Conservation (phyloP, 2,888 invertebrate species). For the Athrips mouffetella region DNA sequence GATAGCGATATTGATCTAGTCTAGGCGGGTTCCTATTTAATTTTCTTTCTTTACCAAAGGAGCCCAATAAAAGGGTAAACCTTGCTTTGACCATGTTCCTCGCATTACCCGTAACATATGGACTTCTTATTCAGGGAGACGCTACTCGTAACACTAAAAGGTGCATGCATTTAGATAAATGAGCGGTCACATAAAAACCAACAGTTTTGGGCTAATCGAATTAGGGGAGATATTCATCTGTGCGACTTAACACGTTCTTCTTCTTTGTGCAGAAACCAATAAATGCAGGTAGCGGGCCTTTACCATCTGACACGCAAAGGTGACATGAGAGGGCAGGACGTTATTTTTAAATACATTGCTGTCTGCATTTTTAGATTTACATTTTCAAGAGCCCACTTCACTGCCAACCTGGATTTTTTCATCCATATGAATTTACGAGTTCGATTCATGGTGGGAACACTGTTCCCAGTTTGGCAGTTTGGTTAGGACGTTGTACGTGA, state of each 20-base stretch:
- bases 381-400: not conserved
- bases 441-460: no score
- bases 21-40: no score
- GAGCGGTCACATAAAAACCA: conserved; percentile 72
- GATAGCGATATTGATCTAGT: no score
- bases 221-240: conserved; percentile 72
- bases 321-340: not conserved
- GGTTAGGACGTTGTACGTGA: no score
- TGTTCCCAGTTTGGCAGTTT: no score
- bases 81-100: no score
- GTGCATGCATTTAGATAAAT: conserved; percentile 48
- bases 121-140: not conserved
- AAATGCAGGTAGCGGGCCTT: conserved; percentile 69
- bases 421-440: no score
- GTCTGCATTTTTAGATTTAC: not conserved
- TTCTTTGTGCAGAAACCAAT: conserved; percentile 68
- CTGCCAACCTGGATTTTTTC: no score
- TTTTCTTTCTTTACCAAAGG: no score
- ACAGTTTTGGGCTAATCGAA: conserved; percentile 75
- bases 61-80: no score
- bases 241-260: conserved; percentile 75
- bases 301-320: conserved; percentile 19
- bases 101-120: not conserved
- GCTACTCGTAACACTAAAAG: conserved; percentile 2
- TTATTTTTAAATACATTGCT: not conserved